phyloP scores from a whole-genome alignment of 2,888 invertebrate species.

The Thereva unica region DNA sequence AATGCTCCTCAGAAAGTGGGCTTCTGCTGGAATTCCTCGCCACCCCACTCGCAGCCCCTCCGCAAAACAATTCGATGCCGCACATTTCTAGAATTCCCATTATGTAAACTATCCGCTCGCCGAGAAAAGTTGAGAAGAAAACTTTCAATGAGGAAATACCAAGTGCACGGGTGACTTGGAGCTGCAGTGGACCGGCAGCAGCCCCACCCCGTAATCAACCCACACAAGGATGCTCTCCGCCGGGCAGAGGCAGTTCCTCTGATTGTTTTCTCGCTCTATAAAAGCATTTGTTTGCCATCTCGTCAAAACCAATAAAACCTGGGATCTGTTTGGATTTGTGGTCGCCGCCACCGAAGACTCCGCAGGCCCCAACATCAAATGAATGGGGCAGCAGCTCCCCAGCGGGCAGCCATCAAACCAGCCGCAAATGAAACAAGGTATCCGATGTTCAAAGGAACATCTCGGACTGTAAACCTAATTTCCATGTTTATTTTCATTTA shows the following conservation, averaged over 20 bases:
- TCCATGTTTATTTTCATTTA: constrained; percentile 24
- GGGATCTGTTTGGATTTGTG: constrained; percentile 12
- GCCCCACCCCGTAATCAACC: too few relatives aligned
- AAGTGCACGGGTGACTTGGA: constrained; percentile 13
- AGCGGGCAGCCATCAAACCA: background rate
- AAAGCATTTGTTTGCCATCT: constrained; percentile 26
- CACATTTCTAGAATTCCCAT: constrained; percentile 31
- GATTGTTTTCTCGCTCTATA: constrained; percentile 15
- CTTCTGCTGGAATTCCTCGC: background rate
- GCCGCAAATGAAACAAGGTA: constrained; percentile 14
- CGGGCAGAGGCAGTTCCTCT: background rate
- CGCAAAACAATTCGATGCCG: constrained; percentile 28
- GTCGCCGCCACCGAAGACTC: constrained; percentile 3
- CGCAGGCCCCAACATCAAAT: constrained; percentile 1
- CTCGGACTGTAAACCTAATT: constrained; percentile 12
- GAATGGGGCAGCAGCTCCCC: constrained; percentile 5
- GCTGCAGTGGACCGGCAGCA: background rate
- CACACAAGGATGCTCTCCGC: too few relatives aligned
- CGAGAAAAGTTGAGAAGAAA: constrained; percentile 21
- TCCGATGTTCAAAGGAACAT: constrained; percentile 15
- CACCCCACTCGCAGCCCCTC: too few relatives aligned
- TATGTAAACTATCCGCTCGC: constrained; percentile 30
- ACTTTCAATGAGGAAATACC: constrained; percentile 29
- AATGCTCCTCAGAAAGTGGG: constrained; percentile 26
- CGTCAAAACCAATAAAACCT: constrained; percentile 19